Conservation (phyloP, 2,113 vertebrate genomes). For the Anseranas semipalmata region DNA sequence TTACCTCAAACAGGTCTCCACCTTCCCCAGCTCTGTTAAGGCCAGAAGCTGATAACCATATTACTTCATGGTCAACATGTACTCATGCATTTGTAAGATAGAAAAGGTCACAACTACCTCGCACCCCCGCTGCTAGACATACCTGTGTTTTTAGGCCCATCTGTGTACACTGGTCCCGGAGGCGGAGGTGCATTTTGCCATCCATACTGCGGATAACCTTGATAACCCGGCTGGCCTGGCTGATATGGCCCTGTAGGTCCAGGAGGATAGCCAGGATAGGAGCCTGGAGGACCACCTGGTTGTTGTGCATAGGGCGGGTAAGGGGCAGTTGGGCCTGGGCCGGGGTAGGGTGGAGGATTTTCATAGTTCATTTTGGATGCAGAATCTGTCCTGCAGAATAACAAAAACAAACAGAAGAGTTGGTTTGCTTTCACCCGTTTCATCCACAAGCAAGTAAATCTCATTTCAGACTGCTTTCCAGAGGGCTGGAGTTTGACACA, state of each 20-base stretch:
- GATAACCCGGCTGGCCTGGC: conserved; percentile 85
- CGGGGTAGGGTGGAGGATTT: conserved; percentile 89
- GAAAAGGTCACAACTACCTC: background rate
- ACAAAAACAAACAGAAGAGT: conserved; percentile 35
- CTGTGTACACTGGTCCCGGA: conserved; percentile 83
- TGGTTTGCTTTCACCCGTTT: conserved; percentile 21
- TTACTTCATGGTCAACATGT: background rate
- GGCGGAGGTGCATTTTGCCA: conserved; percentile 86
- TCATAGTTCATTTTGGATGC: conserved; percentile 84
- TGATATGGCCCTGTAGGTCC: conserved; percentile 83
- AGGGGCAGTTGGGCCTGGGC: conserved; percentile 83
- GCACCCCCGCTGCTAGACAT: background rate
- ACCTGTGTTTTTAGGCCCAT: conserved; percentile 96
- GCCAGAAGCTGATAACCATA: background rate
- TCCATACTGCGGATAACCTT: conserved; percentile 83
- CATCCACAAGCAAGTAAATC: rapidly evolving
- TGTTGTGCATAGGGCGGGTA: conserved; percentile 85
- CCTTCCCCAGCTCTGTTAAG: no score
- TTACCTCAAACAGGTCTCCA: background rate
- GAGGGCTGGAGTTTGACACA: background rate
- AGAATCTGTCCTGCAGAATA: conserved; percentile 59
- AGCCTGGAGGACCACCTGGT: conserved; percentile 70
- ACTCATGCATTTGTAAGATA: background rate
- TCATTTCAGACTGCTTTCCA: background rate
- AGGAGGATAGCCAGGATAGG: conserved; percentile 78